Evolutionary conservation across 2,888 invertebrate species (phyloP), one percentile per base, ranked within the genome.

Genomic region (Proisotoma minuta): DNA sequence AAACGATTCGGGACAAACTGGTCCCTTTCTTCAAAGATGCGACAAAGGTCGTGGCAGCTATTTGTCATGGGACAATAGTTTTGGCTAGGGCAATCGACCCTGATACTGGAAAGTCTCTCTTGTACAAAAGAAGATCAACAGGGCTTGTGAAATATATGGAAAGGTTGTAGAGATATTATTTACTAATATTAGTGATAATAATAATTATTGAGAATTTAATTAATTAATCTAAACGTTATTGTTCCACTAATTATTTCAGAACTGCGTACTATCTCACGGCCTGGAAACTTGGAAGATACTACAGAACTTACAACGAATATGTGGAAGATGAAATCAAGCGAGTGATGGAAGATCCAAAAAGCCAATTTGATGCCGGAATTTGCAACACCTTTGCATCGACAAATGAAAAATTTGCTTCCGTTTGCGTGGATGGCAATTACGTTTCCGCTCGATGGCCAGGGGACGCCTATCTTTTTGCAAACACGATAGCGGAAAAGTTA

Each of bases 61-160:
- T 72, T 56, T 72, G 72, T 29, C 72, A 72, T 39, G 72, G 72
- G 10, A 66, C 65, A 15, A 59, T 72, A 10, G 72, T 70, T 3
- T 43, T 72, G 5, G 56, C 68, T 3, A 58, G 72, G 22, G 48
- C 72, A 0, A 51, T 58, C 1, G 72, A 72, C 53, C 68, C 68
- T 1, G 52, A 47, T 3, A 72, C 72, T 3, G 70, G 70, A 4
- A 70, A 72, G 54, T 72, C 72, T 15, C 8, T 72, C 8, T 56
- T 72, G n/a, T 67, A 60, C 54, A 57, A 68, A 8, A 52, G 72
- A 22, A 68, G 62, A 26, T 68, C 72, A 1, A 70, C 72, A 5
- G 66, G 70, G 23, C 61, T 72, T 1, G 67, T 67, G 3, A 72
- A 72, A 40, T 72, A 72, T 59, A 69, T 72, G 72, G 72, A 72